Conservation (phyloP, 2,797 vertebrate genomes). For the Lycodopsis pacificus region DNA sequence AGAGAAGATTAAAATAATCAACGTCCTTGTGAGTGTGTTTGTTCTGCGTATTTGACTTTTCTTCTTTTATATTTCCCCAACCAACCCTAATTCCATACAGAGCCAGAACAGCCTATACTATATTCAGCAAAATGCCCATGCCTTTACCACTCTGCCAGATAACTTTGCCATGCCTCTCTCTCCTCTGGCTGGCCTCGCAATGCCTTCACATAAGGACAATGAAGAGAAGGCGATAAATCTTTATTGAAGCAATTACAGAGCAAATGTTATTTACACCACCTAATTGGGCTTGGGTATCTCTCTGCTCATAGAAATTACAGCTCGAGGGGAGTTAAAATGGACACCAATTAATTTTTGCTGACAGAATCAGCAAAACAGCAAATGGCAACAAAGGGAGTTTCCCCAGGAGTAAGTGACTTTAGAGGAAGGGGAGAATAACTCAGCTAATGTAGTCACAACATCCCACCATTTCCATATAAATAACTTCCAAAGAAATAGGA, state of each 20-base stretch:
- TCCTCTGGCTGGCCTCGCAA: conserved; percentile 58
- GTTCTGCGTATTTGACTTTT: conserved; percentile 26
- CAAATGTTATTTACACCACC: conserved; percentile 83
- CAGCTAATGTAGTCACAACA: conserved; percentile 75
- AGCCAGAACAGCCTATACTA: not conserved
- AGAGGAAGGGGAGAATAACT: conserved; percentile 79
- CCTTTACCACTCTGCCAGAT: conserved; percentile 33
- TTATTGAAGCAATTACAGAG: conserved; percentile 84
- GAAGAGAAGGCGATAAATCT: conserved; percentile 78
- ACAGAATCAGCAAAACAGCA: conserved; percentile 80
- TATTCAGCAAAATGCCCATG: not conserved
- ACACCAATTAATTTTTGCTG: conserved; percentile 84
- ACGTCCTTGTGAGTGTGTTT: conserved; percentile 25
- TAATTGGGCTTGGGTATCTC: conserved; percentile 79
- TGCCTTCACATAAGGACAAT: conserved; percentile 79
- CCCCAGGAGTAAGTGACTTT: conserved; percentile 75
- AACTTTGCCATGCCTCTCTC: conserved; percentile 57
- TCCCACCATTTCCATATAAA: conserved; percentile 82
- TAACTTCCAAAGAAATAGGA: conserved; percentile 82
- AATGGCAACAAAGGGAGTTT: conserved; percentile 78
- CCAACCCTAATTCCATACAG: not conserved
- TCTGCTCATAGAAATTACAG: conserved; percentile 72
- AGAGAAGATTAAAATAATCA: conserved; percentile 10
- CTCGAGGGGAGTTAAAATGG: conserved; percentile 81
- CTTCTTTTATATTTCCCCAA: conserved; percentile 19